Evolutionary conservation across 1,140 invertebrate genomes (phyloP).

Genomic region (Eulimnadia texana): DNA sequence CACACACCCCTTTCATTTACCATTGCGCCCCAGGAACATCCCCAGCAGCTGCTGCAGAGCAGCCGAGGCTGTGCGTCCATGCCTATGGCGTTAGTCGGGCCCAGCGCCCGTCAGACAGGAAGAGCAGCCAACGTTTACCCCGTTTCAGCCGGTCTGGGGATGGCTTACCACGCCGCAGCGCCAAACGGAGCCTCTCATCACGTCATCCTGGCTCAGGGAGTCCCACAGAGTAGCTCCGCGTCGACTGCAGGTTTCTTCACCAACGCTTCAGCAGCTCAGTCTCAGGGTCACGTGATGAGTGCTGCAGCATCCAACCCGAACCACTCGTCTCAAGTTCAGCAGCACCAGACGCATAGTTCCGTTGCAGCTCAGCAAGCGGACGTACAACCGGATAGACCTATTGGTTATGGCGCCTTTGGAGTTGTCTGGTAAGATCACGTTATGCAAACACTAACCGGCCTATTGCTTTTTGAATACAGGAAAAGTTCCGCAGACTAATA

Average conservation of each 20-base stretch:
- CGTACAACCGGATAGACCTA: constrained; percentile 88
- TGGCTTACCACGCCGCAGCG: constrained; percentile 3
- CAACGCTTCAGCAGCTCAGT: not conserved
- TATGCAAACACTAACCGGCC: not conserved
- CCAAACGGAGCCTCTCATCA: not conserved
- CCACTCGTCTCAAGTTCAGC: not conserved
- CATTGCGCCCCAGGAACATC: constrained; percentile 10
- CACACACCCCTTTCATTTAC: too few species aligned
- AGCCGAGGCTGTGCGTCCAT: not conserved
- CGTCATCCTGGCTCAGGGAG: not conserved
- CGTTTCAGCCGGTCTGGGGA: not conserved
- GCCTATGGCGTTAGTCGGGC: constrained; percentile 10
- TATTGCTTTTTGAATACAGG: not conserved
- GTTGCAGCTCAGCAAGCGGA: constrained; percentile 26
- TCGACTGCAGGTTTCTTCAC: constrained; percentile 2
- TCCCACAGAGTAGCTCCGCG: not conserved
- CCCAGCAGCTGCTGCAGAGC: constrained; percentile 4
- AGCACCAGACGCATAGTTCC: not conserved
- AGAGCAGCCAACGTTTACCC: not conserved
- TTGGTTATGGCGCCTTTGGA: constrained; percentile 98
- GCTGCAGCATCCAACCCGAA: not conserved
- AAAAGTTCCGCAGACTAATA: not conserved
- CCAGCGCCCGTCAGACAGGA: constrained; percentile 5
- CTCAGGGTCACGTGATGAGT: not conserved
- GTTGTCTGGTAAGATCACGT: constrained; percentile 84